Evolutionary conservation across 2,797 vertebrate genomes (phyloP).

Genomic region (Xyrichtys novacula): DNA sequence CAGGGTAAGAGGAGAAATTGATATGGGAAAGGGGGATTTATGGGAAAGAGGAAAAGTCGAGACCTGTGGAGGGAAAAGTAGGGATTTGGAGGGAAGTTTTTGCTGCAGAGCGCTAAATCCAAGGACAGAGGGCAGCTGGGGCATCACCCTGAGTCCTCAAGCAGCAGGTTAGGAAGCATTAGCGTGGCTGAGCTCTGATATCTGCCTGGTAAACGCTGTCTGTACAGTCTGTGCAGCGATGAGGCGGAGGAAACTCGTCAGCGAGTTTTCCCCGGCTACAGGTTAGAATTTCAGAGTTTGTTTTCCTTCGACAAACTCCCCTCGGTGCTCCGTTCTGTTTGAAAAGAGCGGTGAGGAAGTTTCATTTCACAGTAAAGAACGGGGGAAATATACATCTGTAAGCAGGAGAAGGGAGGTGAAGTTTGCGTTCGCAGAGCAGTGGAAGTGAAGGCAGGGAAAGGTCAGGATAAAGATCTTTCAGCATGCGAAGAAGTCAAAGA

Average conservation of each 20-base stretch:
- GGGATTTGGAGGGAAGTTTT: constrained; percentile 6
- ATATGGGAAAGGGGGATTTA: neutral
- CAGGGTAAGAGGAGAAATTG: neutral
- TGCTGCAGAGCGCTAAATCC: neutral
- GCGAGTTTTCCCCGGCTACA: constrained; percentile 65
- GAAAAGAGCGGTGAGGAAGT: constrained; percentile 42
- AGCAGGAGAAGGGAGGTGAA: neutral
- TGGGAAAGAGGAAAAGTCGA: neutral
- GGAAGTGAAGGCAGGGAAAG: neutral
- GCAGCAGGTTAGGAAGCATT: constrained; percentile 28
- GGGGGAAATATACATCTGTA: constrained; percentile 23
- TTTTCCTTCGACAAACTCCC: constrained; percentile 54
- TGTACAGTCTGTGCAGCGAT: constrained; percentile 31
- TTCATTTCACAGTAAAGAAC: constrained; percentile 29
- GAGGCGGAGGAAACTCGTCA: constrained; percentile 21
- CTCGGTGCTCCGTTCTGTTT: constrained; percentile 36
- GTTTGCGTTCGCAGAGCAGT: neutral
- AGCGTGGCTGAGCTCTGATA: constrained; percentile 21
- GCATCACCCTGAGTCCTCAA: constrained; percentile 13
- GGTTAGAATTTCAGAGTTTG: constrained; percentile 54
- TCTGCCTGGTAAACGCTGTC: constrained; percentile 27
- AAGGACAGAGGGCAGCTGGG: neutral
- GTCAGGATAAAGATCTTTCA: constrained; percentile 11
- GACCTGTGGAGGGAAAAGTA: neutral
- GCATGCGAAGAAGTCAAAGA: constrained; percentile 16